Conservation (phyloP, 37 sponge, comb jelly and placozoan species). For the Cliona cf. orientalis region DNA sequence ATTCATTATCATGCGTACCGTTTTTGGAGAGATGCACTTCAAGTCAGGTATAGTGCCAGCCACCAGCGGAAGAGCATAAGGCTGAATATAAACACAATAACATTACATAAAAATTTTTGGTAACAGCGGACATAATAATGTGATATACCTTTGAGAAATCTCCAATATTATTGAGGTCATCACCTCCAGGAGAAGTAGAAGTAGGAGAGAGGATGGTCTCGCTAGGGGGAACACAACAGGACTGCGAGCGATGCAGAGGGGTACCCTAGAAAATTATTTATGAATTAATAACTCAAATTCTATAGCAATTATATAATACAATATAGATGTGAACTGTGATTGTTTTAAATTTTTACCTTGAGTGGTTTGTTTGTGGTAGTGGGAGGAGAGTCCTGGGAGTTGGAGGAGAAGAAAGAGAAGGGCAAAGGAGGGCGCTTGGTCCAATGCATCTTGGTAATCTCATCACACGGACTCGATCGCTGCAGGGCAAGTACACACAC, state of each 20-base stretch:
- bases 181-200: constrained; percentile 8
- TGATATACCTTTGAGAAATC: neutral
- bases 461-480: constrained; percentile 41
- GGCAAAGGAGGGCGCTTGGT: constrained; percentile 56
- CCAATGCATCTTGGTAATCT: neutral
- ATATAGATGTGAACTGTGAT: no score
- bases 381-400: constrained; percentile 24
- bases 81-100: constrained; percentile 5
- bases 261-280: constrained; percentile 1
- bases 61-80: constrained; percentile 64
- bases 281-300: neutral
- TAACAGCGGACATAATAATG: neutral
- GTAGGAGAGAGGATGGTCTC: neutral
- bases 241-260: constrained; percentile 46
- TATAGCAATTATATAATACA: neutral
- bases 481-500: no score
- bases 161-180: neutral
- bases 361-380: neutral
- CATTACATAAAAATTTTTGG: neutral
- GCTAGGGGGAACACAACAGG: neutral
- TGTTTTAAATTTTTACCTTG: constrained; percentile 16
- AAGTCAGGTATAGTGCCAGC: constrained; percentile 46
- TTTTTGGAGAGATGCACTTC: constrained; percentile 78
- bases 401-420: constrained; percentile 20
- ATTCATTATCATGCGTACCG: constrained; percentile 41